phyloP scores from a whole-genome alignment of 2,113 vertebrate species.

The Phrynosoma platyrhinos region DNA sequence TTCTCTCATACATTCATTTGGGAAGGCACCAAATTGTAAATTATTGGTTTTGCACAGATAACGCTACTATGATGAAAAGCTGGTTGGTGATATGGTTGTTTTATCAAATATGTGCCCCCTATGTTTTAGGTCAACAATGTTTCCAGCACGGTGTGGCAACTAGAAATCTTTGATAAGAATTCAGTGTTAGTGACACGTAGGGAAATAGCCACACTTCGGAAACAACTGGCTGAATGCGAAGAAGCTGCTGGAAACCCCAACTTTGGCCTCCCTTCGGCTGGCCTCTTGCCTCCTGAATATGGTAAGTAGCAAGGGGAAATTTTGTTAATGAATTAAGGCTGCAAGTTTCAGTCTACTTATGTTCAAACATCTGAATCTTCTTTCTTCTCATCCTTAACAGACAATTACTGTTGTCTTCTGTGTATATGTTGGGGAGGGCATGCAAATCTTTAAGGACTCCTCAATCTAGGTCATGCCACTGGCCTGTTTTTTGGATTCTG shows the following conservation, averaged over 20 bases:
- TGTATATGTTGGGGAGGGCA: not conserved
- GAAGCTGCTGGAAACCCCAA: not conserved
- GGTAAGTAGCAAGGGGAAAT: not conserved
- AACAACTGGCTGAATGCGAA: slow-evolving; percentile 78
- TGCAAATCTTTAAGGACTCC: not conserved
- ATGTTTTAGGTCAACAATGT: slow-evolving; percentile 77
- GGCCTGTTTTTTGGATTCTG: not conserved
- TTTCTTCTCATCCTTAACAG: not conserved
- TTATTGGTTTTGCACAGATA: not conserved
- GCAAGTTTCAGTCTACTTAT: not conserved
- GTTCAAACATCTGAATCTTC: not conserved
- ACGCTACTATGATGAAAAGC: not conserved
- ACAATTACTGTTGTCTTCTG: not conserved
- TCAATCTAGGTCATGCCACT: not conserved
- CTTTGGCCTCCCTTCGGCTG: not conserved
- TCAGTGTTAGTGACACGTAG: slow-evolving; percentile 75
- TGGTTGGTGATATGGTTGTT: not conserved
- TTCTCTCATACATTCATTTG: not conserved
- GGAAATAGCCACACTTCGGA: slow-evolving; percentile 77
- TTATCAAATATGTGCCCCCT: not conserved
- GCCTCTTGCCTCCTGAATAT: not conserved
- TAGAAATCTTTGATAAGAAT: slow-evolving; percentile 78
- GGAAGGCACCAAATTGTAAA: not conserved
- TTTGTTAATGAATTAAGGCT: not conserved
- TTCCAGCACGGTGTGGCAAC: slow-evolving; percentile 75